Base-by-base conservation (phyloP, 2,888 invertebrate genomes). In the Meliscaeva auricollis region DNA sequence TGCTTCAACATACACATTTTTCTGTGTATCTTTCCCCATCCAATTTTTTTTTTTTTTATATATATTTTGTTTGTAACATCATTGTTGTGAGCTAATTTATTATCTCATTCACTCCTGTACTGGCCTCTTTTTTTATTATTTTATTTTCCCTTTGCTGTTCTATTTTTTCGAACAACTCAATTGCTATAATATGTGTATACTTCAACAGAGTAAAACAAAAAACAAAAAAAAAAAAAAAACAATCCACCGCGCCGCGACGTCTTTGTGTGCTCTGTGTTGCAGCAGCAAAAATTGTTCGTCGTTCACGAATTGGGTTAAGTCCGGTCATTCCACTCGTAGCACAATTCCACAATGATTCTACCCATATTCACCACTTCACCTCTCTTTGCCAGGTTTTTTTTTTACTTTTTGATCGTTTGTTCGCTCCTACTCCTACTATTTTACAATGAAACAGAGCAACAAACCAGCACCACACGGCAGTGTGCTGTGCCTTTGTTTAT, bases 241-340 rank as follows among this genome's bases (percentile, higher is more conserved):
- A 68, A 58, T 41, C 48, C 70, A 41, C 66, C 64, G 80, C 48
- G 41, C 32, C 70, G 66, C 58, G 54, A 54, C 38, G 75, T 68
- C 79, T 77, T 77, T 75, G 75, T 72, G 54, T 50, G 13, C 48
- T 44, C 26, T 60, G 69, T 81, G 66, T 75, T 73, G 81, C 85
- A 80, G 80, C 85, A 85, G 76, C 85, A 80, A 80, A 85, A 84
- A 69, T 83, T 50, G 64, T 87, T 79, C 66, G 77, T 83, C 82
- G 76, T 87, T 88, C 88, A 87, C 88, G 88, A 91, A 90, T 91
- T 91, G 83, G 91, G 91, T 91, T 91, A 91, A 91, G 91, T 91
- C 90, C 91, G 91, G 91, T 90, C 91, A 88, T 91, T 91, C 91
- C 91, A 91, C 91, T 90, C 88, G 89, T 90, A 89, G 88, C 91